phyloP scores from a whole-genome alignment of 1,140 invertebrate species.

The Cryptotermes secundus region DNA sequence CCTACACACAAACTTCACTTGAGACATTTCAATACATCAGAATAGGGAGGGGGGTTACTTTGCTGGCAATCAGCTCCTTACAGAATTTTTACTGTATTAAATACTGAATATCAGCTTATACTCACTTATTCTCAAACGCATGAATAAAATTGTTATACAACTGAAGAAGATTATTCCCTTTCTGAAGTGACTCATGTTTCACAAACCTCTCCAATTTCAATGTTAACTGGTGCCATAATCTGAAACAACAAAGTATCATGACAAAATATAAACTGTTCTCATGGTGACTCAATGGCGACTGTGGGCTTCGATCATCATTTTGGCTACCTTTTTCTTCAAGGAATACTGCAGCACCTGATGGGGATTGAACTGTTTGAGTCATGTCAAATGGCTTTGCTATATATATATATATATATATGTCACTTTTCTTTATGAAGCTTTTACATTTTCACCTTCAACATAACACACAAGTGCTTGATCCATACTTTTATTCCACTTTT shows the following conservation, averaged over 20 bases:
- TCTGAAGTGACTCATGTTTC: slow-evolving; percentile 73
- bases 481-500: background rate
- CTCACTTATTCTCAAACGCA: slow-evolving; percentile 94
- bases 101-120: slow-evolving; percentile 34
- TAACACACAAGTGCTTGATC: background rate
- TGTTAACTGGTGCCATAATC: slow-evolving; percentile 96
- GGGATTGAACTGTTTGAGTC: too few relatives aligned
- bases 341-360: too few relatives aligned
- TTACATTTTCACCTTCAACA: slow-evolving; percentile 8
- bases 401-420: slow-evolving; percentile 31
- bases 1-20: too few relatives aligned
- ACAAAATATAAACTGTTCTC: slow-evolving; percentile 27
- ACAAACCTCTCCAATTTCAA: slow-evolving; percentile 82
- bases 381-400: too few relatives aligned
- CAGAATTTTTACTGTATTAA: too few relatives aligned
- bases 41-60: too few relatives aligned
- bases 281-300: too few relatives aligned
- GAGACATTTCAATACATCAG: too few relatives aligned
- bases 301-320: too few relatives aligned
- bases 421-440: slow-evolving; percentile 9
- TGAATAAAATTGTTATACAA: slow-evolving; percentile 90
- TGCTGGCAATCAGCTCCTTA: too few relatives aligned
- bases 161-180: slow-evolving; percentile 77
- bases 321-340: too few relatives aligned
- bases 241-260: slow-evolving; percentile 51